Base-by-base conservation (phyloP, 1,140 invertebrate species). In the Tenebrio molitor region DNA sequence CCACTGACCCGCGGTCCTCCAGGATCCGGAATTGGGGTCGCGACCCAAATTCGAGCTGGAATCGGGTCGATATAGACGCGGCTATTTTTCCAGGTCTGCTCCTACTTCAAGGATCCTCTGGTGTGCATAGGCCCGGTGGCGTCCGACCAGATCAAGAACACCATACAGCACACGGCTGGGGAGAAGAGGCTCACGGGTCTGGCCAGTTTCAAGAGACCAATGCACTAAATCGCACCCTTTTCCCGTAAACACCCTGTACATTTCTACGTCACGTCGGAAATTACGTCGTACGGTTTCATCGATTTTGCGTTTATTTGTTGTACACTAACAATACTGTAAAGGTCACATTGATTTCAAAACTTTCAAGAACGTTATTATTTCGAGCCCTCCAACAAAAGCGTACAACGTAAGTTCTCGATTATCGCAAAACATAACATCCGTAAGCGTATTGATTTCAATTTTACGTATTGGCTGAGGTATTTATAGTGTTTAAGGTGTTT, bases 41-140 rank as follows among this genome's bases (percentile, higher is more conserved):
- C 36, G 73, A 72, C 73, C 70, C 53, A 69, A 33, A 63, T 72
- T 44, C 34, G 7, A 39, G 36, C 21, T n/a, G 14, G 15, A 50
- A 67, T 29, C n/a, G 25, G 66, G 66, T 50, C 41, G 41, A 34
- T 65, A 42, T 15, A 65, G 19, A 39, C 16, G 39, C 17, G 62
- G 0, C 15, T 12, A 5, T 16, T 16, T 41, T 73, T 82, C 0
- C 84, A 94, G 91, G 91, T 93, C 73, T 96, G 94, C 83, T 93
- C 91, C 4, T 96, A 96, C 83, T 97, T 95, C 89, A 95, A 93
- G 78, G 94, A 96, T 77, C 92, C 94, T 10, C 85, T 95, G 7
- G 92, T 94, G 15, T 97, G 95, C 86, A 93, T 97, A 73, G 94
- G 94, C 0, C 91, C 91, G 0, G 92, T 95, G 0, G 92, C 92